phyloP scores from a whole-genome alignment of 1,140 invertebrate species.

The Drosophila kanapiae region DNA sequence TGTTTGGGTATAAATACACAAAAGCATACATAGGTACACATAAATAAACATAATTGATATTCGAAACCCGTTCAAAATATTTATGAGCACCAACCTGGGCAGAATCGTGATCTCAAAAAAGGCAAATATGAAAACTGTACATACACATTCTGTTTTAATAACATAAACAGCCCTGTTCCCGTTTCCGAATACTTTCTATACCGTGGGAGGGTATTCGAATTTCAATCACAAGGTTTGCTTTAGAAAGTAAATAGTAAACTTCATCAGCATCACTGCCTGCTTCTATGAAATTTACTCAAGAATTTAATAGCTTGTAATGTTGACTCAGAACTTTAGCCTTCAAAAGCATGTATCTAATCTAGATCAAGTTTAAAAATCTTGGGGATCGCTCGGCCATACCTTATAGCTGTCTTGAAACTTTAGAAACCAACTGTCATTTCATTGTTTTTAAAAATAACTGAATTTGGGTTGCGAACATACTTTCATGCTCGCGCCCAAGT shows the following conservation, averaged over 20 bases:
- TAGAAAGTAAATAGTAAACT: slow-evolving; percentile 23
- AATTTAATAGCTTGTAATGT: not conserved
- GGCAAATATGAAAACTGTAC: not conserved
- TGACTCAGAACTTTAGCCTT: not conserved
- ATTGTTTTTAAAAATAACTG: not conserved
- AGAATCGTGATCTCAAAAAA: slow-evolving; percentile 33
- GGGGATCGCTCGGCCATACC: not conserved
- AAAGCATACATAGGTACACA: slow-evolving; percentile 3
- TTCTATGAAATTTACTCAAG: not conserved
- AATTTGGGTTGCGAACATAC: not conserved
- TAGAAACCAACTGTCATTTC: not conserved
- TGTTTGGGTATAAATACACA: slow-evolving; percentile 18
- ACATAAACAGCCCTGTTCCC: not conserved
- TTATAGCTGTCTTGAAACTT: not conserved
- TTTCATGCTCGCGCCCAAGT: not conserved
- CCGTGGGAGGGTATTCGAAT: not conserved
- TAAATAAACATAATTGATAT: slow-evolving; percentile 42
- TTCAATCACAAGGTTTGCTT: not conserved
- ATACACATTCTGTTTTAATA: not conserved
- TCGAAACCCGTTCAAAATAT: slow-evolving; percentile 39
- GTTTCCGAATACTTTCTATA: slow-evolving; percentile 8
- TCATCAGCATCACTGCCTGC: slow-evolving; percentile 17
- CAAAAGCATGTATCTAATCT: not conserved
- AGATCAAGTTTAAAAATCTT: not conserved
- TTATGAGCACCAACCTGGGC: slow-evolving; percentile 12